phyloP scores from a whole-genome alignment of 2,113 vertebrate species.

The Pollimyrus isidori region DNA sequence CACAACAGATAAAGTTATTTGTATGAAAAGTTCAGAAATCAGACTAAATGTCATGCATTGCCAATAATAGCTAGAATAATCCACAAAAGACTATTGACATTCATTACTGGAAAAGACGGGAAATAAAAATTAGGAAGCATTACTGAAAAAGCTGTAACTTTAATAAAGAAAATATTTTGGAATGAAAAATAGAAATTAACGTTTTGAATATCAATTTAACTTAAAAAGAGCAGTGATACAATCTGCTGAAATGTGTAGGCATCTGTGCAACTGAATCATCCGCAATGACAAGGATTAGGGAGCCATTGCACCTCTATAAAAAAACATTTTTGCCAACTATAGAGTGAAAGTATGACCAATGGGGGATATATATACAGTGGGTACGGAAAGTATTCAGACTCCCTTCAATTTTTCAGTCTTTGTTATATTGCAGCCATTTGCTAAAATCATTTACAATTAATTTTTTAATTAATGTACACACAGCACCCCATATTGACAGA shows the following conservation, averaged over 20 bases:
- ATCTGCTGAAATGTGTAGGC: neutral
- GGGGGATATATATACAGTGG: neutral
- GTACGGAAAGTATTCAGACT: too few species aligned
- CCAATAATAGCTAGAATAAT: neutral
- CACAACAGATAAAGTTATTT: neutral
- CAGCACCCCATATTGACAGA: too few species aligned
- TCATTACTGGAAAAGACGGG: neutral
- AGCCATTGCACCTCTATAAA: neutral
- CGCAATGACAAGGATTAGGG: neutral
- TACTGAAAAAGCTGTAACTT: neutral
- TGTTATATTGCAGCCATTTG: too few species aligned
- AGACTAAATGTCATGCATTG: neutral
- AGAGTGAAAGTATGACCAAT: neutral
- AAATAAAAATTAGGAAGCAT: neutral
- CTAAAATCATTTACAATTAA: too few species aligned
- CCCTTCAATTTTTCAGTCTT: too few species aligned
- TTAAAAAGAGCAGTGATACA: neutral
- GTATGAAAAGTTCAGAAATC: neutral
- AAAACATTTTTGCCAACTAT: neutral
- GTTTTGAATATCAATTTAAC: neutral
- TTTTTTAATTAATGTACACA: too few species aligned
- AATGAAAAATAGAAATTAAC: neutral
- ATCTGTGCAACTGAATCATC: neutral
- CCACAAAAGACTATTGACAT: neutral
- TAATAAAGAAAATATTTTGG: neutral